A percentile compares a stretch with the other conserved stretches of the same genome.
These are phyloP conservation scores for Machimus rusticus DNA, from an alignment of 2,888 invertebrate genomes.

Conservation along the genomic window DNA sequence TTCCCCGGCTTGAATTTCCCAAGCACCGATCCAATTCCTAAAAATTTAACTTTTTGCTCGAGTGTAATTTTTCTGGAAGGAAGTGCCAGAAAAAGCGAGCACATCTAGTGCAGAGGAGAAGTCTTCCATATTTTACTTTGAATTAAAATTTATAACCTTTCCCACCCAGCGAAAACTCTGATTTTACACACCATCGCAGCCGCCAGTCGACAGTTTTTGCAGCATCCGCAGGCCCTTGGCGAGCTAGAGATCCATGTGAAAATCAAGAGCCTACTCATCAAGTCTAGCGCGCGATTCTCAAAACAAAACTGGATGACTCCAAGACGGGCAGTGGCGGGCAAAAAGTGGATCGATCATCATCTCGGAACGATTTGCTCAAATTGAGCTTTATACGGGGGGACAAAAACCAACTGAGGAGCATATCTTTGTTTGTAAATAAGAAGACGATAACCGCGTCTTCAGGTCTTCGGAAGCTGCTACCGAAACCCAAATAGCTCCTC, in stretches of 20 bases:
- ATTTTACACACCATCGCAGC: not conserved
- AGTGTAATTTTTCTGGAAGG: not conserved
- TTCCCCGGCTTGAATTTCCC: not conserved
- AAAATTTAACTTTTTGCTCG: not conserved
- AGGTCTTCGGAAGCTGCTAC: not conserved
- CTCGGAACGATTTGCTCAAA: constrained; percentile 16
- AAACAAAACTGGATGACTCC: not conserved
- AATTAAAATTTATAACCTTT: not conserved
- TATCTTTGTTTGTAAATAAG: constrained; percentile 24
- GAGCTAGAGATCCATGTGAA: not conserved
- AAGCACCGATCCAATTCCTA: not conserved
- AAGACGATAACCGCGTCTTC: not conserved
- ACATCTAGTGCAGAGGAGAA: not conserved
- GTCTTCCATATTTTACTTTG: not conserved
- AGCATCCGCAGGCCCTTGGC: not conserved
- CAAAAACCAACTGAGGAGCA: not conserved
- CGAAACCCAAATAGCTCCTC: constrained; percentile 10
- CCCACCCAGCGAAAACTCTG: not conserved
- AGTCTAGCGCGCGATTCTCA: not conserved
- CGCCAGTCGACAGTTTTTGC: not conserved
- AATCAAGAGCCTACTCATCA: not conserved
- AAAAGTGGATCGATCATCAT: constrained; percentile 24
- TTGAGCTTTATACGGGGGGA: constrained; percentile 1
- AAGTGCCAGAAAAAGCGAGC: not conserved
- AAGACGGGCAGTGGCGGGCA: not conserved